Evolutionary conservation across 1,140 invertebrate genomes (phyloP), one percentile per base, ranked within the genome.

Genomic region (Liolophura sinensis): DNA sequence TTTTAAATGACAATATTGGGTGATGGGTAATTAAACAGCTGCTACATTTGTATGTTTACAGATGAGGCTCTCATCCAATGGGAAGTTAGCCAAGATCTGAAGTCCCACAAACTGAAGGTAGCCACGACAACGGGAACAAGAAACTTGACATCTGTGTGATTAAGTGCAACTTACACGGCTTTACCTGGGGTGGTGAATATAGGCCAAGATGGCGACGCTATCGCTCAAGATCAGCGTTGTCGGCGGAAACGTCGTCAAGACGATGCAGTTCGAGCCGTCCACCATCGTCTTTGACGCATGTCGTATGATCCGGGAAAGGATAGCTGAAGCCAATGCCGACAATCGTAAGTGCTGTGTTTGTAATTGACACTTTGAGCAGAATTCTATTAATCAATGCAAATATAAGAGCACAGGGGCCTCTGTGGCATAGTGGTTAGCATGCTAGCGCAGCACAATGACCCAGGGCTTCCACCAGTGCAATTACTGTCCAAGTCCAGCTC

Each of bases 241-340:
- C 74, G 95, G 95, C 73, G 92, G 92, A 79, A 94, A 94, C 85
- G 92, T 95, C 73, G 94, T 93, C 71, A 98, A 98, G 88, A 98
- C 95, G 72, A 97, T 99, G 88, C 94, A 98, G 85, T 98, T 99
- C 84, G 94, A 98, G 85, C 93, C 95, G 16, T 91, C 92, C 73
- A 97, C 92, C 57, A 91, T 92, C 59, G 93, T 98, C 48, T 96
- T 94, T 85, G 96, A 99, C 86, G 95, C 96, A 7, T 98, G 96
- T 85, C 89, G 91, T 80, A 90, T 97, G 73, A 97, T 99, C 75
- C 87, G 95, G 70, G 96, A 99, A 83, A 97, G 98, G 86, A 91
- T 97, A 55, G 87, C 92, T 7, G 96, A 97, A 83, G 92, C 92
- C 20, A 93, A 73, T 31, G 76, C 70, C 60, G 78, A 77, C 40